Evolutionary conservation across 2,888 invertebrate genomes (phyloP).

Genomic region (Hyles lineata): DNA sequence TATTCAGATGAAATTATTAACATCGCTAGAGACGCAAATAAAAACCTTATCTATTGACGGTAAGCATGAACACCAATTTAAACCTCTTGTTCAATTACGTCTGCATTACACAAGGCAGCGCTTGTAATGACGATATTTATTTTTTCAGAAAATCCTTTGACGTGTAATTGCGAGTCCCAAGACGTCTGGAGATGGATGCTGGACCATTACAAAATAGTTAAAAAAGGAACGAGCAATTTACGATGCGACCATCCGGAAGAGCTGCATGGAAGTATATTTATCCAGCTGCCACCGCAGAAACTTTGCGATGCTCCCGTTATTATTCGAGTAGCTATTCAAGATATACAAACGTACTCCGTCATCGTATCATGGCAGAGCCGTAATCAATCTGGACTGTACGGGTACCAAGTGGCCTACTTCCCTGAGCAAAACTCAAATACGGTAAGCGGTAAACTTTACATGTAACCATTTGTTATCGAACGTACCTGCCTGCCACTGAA

Average conservation of each 20-base stretch:
- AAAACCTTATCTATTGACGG: conserved; percentile 92
- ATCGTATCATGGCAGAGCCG: conserved; percentile 95
- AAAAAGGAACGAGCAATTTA: conserved; percentile 85
- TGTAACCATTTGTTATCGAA: conserved; percentile 29
- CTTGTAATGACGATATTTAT: conserved; percentile 24
- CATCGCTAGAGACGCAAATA: conserved; percentile 92
- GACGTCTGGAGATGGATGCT: conserved; percentile 97
- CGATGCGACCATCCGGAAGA: conserved; percentile 94
- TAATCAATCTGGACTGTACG: conserved; percentile 93
- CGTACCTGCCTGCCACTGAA: conserved; percentile 52
- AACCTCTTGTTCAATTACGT: conserved; percentile 2
- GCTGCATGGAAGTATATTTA: conserved; percentile 90
- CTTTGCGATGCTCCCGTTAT: conserved; percentile 94
- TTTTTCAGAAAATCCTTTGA: conserved; percentile 92
- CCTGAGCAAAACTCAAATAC: conserved; percentile 81
- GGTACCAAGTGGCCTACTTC: conserved; percentile 94
- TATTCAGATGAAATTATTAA: conserved; percentile 91
- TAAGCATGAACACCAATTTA: conserved; percentile 68
- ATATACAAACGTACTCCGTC: conserved; percentile 94
- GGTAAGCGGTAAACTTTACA: conserved; percentile 70
- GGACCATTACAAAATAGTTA: conserved; percentile 92
- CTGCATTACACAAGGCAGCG: conserved; percentile 17
- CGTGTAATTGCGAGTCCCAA: conserved; percentile 95
- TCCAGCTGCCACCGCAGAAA: conserved; percentile 91
- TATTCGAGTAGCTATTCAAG: conserved; percentile 93